phyloP scores from a whole-genome alignment of 2,888 invertebrate species.

The Erebia ligea region DNA sequence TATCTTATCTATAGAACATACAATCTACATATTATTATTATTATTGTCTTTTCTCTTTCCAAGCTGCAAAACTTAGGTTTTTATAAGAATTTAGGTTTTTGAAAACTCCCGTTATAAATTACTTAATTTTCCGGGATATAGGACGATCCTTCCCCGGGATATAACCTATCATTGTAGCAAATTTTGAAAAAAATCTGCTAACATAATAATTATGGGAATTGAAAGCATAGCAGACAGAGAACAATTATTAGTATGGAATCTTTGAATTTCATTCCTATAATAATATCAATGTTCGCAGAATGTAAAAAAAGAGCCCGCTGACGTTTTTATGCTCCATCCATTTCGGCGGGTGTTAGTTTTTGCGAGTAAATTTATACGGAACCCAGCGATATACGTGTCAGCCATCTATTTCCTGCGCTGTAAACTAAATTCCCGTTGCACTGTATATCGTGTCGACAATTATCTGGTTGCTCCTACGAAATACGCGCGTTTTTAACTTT shows the following conservation, averaged over 20 bases:
- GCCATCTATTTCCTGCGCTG: conserved; percentile 26
- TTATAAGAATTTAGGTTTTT: no score
- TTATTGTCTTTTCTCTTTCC: no score
- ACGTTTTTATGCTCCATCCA: conserved; percentile 36
- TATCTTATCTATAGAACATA: no score
- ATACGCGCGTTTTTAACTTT: conserved; percentile 18
- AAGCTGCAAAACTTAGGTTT: no score
- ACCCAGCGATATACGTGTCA: conserved; percentile 28
- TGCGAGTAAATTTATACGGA: conserved; percentile 27
- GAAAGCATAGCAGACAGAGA: no score
- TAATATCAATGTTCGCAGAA: conserved; percentile 18
- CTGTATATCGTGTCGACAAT: conserved; percentile 31
- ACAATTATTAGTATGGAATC: background rate
- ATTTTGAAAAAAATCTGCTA: no score
- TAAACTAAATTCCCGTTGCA: conserved; percentile 32
- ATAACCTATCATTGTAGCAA: no score
- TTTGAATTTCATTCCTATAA: background rate
- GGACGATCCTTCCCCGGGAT: no score
- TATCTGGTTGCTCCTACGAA: conserved; percentile 24
- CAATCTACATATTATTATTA: no score
- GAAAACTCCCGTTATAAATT: no score
- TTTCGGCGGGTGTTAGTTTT: conserved; percentile 30
- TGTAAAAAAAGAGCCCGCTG: conserved; percentile 28
- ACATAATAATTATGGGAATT: no score
- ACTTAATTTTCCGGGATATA: no score